Evolutionary conservation across 2,888 invertebrate genomes (phyloP).

Genomic region (Aelia acuminata): DNA sequence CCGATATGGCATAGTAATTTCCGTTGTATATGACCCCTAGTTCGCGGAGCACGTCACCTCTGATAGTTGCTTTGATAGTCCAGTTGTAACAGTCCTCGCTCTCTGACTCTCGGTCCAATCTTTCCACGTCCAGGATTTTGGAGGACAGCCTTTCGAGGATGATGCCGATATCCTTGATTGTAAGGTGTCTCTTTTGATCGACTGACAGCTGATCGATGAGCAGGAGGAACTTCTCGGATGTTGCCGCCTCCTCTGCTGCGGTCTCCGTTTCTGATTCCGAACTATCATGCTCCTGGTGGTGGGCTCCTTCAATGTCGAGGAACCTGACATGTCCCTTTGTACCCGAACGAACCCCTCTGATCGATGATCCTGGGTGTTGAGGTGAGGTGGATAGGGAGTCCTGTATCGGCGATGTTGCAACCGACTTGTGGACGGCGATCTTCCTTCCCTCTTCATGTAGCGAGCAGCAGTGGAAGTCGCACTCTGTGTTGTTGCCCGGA

Average conservation of each 20-base stretch:
- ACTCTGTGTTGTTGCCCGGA: conserved; percentile 78
- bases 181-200: conserved; percentile 91
- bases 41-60: conserved; percentile 91
- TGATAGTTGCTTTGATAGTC: conserved; percentile 96
- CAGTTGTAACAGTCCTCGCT: conserved; percentile 95
- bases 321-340: conserved; percentile 75
- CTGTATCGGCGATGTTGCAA: conserved; percentile 93
- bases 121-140: conserved; percentile 93
- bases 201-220: conserved; percentile 93
- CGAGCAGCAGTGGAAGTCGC: conserved; percentile 96
- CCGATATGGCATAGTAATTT: conserved; percentile 94
- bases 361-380: conserved; percentile 69
- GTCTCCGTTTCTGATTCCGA: conserved; percentile 94
- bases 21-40: conserved; percentile 95
- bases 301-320: conserved; percentile 67
- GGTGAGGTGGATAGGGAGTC: conserved; percentile 66
- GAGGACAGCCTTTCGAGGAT: conserved; percentile 92
- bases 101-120: conserved; percentile 91
- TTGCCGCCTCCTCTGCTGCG: conserved; percentile 90
- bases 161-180: conserved; percentile 95
- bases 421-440: conserved; percentile 92
- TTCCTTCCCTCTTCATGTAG: conserved; percentile 93
- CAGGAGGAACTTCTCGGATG: conserved; percentile 92
- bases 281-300: conserved; percentile 70
- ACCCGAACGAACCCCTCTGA: conserved; percentile 58